These are phyloP conservation scores for Sipunculus nudus DNA, from an alignment of 2,888 invertebrate species.

Conservation along the genomic window DNA sequence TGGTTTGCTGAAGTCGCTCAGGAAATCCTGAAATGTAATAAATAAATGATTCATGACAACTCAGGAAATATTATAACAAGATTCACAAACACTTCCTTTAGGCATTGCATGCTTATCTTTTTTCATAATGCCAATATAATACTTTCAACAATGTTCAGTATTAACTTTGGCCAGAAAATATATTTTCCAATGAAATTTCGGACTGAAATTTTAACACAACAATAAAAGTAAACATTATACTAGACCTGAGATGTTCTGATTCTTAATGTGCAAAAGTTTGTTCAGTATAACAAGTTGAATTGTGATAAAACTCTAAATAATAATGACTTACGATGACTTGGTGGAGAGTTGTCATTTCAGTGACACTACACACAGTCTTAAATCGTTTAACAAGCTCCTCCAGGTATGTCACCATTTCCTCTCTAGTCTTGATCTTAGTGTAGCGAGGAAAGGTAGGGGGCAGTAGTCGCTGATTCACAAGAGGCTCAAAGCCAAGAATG, in stretches of 20 bases:
- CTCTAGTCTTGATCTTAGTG: constrained; percentile 77
- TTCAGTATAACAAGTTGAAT: too few relatives aligned
- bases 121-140: too few relatives aligned
- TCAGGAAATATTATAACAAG: constrained; percentile 62
- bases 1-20: constrained; percentile 89
- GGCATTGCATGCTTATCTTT: too few relatives aligned
- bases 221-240: too few relatives aligned
- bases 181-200: too few relatives aligned
- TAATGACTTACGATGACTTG: constrained; percentile 53
- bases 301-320: too few relatives aligned
- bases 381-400: constrained; percentile 81
- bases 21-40: constrained; percentile 79
- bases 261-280: too few relatives aligned
- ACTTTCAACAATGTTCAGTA: too few relatives aligned
- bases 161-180: too few relatives aligned
- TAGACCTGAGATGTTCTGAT: too few relatives aligned
- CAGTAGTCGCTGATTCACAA: constrained; percentile 91
- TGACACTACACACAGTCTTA: constrained; percentile 50
- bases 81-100: constrained; percentile 76
- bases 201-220: too few relatives aligned
- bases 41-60: constrained; percentile 11
- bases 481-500: constrained; percentile 89
- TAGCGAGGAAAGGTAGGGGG: constrained; percentile 99
- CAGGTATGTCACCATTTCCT: constrained; percentile 82
- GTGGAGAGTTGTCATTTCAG: constrained; percentile 56